Percentiles rank a stretch among this genome's conserved stretches.
phyloP scores from a whole-genome alignment of 1,140 invertebrate species.

The Tribolium castaneum region DNA sequence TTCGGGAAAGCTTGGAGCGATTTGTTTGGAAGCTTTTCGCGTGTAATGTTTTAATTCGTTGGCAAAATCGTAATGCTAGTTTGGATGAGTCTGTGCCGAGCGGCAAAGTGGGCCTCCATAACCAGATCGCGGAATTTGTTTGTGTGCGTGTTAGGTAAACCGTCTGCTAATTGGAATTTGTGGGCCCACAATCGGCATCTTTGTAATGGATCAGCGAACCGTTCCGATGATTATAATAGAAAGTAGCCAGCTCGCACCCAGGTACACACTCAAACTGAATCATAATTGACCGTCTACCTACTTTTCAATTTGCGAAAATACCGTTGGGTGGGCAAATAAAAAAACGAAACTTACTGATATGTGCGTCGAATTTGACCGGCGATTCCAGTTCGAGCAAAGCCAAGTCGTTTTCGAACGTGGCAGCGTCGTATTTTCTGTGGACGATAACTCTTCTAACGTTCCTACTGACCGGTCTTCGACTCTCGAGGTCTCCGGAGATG shows the following conservation, averaged over 20 bases:
- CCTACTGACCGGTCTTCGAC: conserved; percentile 79
- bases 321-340: conserved; percentile 22
- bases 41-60: not conserved
- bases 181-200: not conserved
- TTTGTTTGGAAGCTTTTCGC: no score
- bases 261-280: conserved; percentile 18
- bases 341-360: conserved; percentile 73
- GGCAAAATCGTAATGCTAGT: not conserved
- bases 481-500: conserved; percentile 84
- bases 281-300: conserved; percentile 39
- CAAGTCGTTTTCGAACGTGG: conserved; percentile 92
- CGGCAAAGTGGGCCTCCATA: not conserved
- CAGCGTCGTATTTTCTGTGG: conserved; percentile 87
- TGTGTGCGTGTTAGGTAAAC: not conserved
- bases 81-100: not conserved
- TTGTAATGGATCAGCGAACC: conserved; percentile 14
- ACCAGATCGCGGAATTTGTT: not conserved
- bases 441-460: conserved; percentile 90
- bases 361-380: conserved; percentile 84
- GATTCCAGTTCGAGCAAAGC: conserved; percentile 87
- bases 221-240: conserved; percentile 34
- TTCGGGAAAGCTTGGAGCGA: no score
- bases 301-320: conserved; percentile 32
- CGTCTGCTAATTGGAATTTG: not conserved
- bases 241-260: conserved; percentile 26